Percentiles rank a stretch among this genome's conserved stretches.
phyloP scores from a whole-genome alignment of 2,797 vertebrate species.

The Heterohyrax brucei region DNA sequence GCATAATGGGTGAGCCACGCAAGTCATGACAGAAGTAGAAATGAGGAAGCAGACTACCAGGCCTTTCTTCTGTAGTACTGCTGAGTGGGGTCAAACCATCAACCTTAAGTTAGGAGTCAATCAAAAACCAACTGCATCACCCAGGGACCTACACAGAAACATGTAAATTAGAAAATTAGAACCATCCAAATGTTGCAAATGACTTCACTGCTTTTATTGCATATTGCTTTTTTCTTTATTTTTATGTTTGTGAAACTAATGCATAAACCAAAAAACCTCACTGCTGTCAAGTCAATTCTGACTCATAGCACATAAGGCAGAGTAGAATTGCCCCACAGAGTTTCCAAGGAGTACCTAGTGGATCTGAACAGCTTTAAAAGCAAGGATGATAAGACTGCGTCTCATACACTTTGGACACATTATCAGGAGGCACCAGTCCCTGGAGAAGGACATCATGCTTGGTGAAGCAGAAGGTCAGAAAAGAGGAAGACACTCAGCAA shows the following conservation, averaged over 20 bases:
- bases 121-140: background rate
- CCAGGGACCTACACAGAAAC: background rate
- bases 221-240: background rate
- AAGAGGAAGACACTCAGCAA: no score
- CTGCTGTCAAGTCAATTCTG: no score
- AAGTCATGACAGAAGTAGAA: background rate
- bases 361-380: no score
- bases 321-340: no score
- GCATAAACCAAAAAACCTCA: background rate
- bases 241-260: background rate
- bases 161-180: slow-evolving; percentile 1
- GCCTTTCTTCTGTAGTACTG: background rate
- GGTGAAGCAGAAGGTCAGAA: no score
- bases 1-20: background rate
- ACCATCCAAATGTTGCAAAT: background rate
- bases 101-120: background rate
- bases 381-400: no score
- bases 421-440: no score
- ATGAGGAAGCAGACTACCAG: background rate
- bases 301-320: no score
- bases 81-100: background rate
- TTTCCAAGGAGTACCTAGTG: no score
- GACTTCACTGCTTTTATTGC: background rate
- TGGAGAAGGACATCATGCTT: no score
- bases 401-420: no score